These are phyloP conservation scores for Clarias magur DNA, from an alignment of 2,113 vertebrate species.

Conservation along the genomic window DNA sequence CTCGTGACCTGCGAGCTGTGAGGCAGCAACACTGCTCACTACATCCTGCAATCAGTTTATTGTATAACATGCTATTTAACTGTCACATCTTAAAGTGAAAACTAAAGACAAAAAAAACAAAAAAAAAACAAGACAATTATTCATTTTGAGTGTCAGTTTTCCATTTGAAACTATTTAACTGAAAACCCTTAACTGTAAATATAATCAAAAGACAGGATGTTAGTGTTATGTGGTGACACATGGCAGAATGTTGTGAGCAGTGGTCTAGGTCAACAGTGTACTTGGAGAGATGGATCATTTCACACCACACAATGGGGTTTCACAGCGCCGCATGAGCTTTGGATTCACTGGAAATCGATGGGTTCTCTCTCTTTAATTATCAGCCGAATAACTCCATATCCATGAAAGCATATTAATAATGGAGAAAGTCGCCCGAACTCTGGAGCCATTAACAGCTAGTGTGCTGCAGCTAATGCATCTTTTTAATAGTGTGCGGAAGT, in stretches of 20 bases:
- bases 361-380: conserved; percentile 52
- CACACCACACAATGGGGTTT: conserved; percentile 41
- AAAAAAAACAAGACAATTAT: no score
- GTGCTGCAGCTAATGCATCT: conserved; percentile 53
- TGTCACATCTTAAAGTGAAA: neutral
- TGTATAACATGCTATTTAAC: neutral
- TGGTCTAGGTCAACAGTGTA: conserved; percentile 27
- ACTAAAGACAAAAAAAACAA: neutral
- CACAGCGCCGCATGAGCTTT: conserved; percentile 23
- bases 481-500: conserved; percentile 55
- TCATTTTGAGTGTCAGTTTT: neutral
- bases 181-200: neutral
- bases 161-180: neutral
- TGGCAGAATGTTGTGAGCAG: conserved; percentile 22
- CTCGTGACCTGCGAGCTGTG: neutral
- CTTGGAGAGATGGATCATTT: conserved; percentile 41
- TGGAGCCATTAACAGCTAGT: conserved; percentile 48
- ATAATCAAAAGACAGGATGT: neutral
- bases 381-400: conserved; percentile 53
- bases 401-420: conserved; percentile 57
- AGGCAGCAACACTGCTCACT: neutral
- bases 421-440: conserved; percentile 51
- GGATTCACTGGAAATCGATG: conserved; percentile 51
- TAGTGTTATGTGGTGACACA: conserved; percentile 24
- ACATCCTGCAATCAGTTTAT: neutral